Base-by-base conservation (phyloP, 2,797 vertebrate species). In the Enteromius viviparus region DNA sequence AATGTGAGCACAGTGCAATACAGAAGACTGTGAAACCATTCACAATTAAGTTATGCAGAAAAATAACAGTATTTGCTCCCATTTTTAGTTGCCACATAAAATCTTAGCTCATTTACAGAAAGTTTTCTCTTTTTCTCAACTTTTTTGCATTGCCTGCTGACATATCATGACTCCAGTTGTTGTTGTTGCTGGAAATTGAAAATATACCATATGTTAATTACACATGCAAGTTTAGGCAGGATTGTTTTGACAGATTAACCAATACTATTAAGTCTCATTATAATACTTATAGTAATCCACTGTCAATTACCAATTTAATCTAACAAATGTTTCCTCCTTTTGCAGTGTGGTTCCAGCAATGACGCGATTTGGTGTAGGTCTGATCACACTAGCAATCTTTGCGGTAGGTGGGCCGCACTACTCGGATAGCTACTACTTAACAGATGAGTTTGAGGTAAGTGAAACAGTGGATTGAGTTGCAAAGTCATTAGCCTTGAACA, bases 391-490 rank as follows among this genome's bases (percentile, higher is more conserved):
- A 76, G 87, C 92, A 71, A 93, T 96, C 84, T 97, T 96, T 89
- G 95, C 95, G 42, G 89, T 96, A 88, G 95, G 96, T 49, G 95
- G 95, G 87, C 96, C 94, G 0, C 93, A 94, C 85, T 90, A 96
- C 89, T 90, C 94, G 64, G 97, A 99, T 82, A 96, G 93, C 90
- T 98, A 98, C 93, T 94, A 92, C 87, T 88, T 96, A 88, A 96
- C 96, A 26, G 95, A 97, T 69, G 96, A 96, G 49, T 99, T 93
- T 42, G 95, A 96, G 91, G 98, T 99, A 89, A 92, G 97, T 90
- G 21, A 65, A 69, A 32, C 9, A 23, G 62, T 74, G 2, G 6
- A 37, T 26, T 45, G 21, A 14, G 17, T 45, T 15, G 64, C 40
- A n/a, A 23, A 64, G 60, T 47, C 26, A 58, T 37, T n/a, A 19